phyloP scores from a whole-genome alignment of 2,888 invertebrate species.

The Apodemia mormo region DNA sequence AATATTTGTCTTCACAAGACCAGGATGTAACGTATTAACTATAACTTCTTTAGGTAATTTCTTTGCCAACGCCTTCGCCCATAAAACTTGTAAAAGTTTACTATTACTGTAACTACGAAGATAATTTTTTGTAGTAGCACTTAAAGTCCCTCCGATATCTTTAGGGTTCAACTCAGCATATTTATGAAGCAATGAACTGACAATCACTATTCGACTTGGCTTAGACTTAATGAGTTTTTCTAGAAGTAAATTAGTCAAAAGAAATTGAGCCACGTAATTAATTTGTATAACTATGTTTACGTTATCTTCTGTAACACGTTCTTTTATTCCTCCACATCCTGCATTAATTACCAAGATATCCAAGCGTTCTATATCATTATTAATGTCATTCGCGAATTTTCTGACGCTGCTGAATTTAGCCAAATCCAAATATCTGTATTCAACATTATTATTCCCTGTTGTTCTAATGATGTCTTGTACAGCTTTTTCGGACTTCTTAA shows the following conservation, averaged over 20 bases:
- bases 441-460: constrained; percentile 86
- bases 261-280: constrained; percentile 87
- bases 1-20: constrained; percentile 89
- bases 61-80: constrained; percentile 64
- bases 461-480: constrained; percentile 85
- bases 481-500: constrained; percentile 85
- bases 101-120: constrained; percentile 68
- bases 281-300: constrained; percentile 84
- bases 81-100: constrained; percentile 66
- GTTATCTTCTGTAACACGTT: constrained; percentile 79
- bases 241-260: constrained; percentile 85
- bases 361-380: constrained; percentile 68
- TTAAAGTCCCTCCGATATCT: constrained; percentile 41
- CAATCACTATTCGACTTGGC: constrained; percentile 68
- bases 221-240: constrained; percentile 64
- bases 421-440: constrained; percentile 79
- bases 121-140: constrained; percentile 43
- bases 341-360: constrained; percentile 86
- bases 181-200: constrained; percentile 60
- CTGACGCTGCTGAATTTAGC: constrained; percentile 75
- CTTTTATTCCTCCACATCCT: constrained; percentile 64
- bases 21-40: constrained; percentile 91
- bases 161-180: constrained; percentile 73
- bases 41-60: constrained; percentile 81
- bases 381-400: constrained; percentile 83